A percentile compares a stretch with the other conserved stretches of the same genome.
These are phyloP conservation scores for Baryphthengus martii DNA, from an alignment of 2,113 vertebrate species.

Conservation along the genomic window DNA sequence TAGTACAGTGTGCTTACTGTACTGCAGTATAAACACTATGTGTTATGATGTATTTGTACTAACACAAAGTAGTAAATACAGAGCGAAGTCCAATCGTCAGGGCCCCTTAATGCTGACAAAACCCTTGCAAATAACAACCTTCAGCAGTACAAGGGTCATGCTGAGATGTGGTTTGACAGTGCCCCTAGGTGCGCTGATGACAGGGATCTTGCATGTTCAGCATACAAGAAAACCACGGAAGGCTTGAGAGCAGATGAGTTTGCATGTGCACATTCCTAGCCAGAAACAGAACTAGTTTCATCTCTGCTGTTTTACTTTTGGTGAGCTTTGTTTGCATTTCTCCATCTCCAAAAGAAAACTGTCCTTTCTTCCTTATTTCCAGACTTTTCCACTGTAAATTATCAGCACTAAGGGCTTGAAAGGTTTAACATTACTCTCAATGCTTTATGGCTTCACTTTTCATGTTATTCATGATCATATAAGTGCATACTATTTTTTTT, in stretches of 20 bases:
- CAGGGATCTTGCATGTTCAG: fast-evolving
- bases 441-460: background rate
- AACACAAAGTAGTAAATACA: background rate
- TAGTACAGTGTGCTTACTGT: background rate
- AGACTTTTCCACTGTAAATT: background rate
- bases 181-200: background rate
- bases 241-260: background rate
- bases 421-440: background rate
- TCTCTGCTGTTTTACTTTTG: background rate
- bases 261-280: fast-evolving
- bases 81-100: background rate
- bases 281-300: background rate
- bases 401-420: background rate
- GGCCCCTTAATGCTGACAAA: background rate
- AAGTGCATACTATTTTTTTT: background rate
- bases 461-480: background rate
- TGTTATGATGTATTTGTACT: background rate
- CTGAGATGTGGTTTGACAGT: background rate
- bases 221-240: fast-evolving
- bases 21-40: background rate
- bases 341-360: background rate
- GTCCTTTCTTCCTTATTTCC: background rate
- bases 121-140: background rate
- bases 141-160: fast-evolving
- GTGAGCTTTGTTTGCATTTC: background rate